Evolutionary conservation across 2,797 vertebrate species (phyloP).

Genomic region (Adelosebastes latens): DNA sequence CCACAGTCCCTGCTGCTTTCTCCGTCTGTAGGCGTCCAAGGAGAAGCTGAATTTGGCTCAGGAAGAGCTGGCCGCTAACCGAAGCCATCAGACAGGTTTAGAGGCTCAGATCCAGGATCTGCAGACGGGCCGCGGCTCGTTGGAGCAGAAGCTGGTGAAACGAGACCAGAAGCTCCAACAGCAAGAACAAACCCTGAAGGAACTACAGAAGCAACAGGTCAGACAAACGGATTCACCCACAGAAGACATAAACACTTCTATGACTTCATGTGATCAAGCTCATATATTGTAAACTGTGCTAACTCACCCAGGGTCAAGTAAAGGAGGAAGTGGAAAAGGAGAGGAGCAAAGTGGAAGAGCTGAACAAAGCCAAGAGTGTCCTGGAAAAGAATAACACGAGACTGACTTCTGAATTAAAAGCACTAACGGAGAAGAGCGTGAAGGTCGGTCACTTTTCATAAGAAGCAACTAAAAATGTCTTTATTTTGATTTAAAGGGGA

Average conservation of each 20-base stretch:
- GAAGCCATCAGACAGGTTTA: constrained; percentile 86
- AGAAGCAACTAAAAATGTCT: neutral
- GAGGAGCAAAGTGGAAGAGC: constrained; percentile 85
- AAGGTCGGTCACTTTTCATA: constrained; percentile 84
- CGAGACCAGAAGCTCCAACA: constrained; percentile 85
- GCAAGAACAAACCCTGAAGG: constrained; percentile 84
- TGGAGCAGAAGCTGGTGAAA: constrained; percentile 87
- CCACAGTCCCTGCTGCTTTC: neutral
- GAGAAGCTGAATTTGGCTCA: constrained; percentile 90
- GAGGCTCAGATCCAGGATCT: constrained; percentile 90
- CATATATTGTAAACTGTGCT: neutral
- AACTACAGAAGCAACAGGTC: constrained; percentile 90
- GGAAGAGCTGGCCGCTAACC: constrained; percentile 92
- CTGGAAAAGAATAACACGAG: constrained; percentile 87
- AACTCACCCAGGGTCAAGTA: constrained; percentile 79
- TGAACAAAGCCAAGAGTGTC: constrained; percentile 84
- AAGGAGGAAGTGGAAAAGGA: constrained; percentile 90
- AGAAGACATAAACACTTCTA: neutral
- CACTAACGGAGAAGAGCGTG: constrained; percentile 85
- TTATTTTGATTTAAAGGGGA: neutral
- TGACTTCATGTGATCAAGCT: neutral
- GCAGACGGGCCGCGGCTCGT: constrained; percentile 70
- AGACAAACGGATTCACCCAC: neutral
- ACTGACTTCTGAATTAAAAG: constrained; percentile 86
- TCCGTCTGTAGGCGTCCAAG: constrained; percentile 83